Conservation (phyloP, 2,113 vertebrate genomes). For the Elachura formosa region DNA sequence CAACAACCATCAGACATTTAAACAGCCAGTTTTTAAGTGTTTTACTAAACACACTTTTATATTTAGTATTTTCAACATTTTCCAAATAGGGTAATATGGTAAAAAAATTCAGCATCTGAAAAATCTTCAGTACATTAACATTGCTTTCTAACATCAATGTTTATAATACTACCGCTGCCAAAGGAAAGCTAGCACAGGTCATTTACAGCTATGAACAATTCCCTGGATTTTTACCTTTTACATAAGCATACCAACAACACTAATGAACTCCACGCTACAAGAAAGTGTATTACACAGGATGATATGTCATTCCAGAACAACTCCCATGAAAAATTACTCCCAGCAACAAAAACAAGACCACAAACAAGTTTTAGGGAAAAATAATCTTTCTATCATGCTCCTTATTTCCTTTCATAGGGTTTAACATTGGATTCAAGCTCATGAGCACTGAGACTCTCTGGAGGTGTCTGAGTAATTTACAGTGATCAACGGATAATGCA, state of each 20-base stretch:
- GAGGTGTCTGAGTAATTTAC: constrained; percentile 4
- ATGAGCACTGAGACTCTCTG: not conserved
- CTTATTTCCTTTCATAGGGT: constrained; percentile 16
- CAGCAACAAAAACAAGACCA: not conserved
- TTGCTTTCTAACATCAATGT: not conserved
- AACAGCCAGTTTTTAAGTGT: not conserved
- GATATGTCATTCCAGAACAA: not conserved
- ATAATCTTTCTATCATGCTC: constrained; percentile 28
- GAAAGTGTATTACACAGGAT: not conserved
- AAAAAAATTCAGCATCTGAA: not conserved
- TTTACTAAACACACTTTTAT: not conserved
- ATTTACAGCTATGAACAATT: not conserved
- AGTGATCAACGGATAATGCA: constrained; percentile 11
- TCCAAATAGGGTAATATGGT: not conserved
- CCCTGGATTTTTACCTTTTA: not conserved
- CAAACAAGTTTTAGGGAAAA: not conserved
- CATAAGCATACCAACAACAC: not conserved
- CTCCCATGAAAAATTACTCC: not conserved
- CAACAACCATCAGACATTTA: constrained; percentile 10
- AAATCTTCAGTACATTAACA: not conserved
- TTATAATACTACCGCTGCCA: not conserved
- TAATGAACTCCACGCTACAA: not conserved
- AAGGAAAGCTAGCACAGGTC: not conserved
- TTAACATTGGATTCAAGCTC: constrained; percentile 18
- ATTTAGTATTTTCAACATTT: not conserved